phyloP scores from a whole-genome alignment of 2,888 invertebrate genomes.

The Caenorhabditis sulstoni region DNA sequence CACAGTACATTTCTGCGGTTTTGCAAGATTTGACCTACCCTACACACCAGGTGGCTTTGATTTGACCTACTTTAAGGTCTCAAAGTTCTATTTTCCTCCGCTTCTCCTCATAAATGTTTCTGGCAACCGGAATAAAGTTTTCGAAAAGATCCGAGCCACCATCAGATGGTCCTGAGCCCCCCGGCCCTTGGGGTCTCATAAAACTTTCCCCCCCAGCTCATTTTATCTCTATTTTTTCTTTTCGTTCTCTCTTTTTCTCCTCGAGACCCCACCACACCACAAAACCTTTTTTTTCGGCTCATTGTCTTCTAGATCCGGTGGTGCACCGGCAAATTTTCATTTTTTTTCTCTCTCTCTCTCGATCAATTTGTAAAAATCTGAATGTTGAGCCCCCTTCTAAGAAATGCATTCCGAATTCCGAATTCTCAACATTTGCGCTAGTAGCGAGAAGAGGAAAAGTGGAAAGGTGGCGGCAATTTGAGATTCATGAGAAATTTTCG shows the following conservation, averaged over 20 bases:
- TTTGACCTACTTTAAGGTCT: no score
- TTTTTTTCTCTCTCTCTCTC: neutral
- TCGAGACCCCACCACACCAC: no score
- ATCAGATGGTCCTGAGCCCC: neutral
- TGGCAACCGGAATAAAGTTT: no score
- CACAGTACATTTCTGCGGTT: no score
- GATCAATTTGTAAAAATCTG: neutral
- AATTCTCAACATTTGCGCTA: no score
- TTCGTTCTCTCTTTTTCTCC: neutral
- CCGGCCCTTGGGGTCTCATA: conserved; percentile 33
- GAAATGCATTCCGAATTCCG: conserved; percentile 26
- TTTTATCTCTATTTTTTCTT: conserved; percentile 11
- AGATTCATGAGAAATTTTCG: conserved; percentile 43
- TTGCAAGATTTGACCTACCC: no score
- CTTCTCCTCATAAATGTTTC: neutral
- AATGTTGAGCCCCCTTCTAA: neutral
- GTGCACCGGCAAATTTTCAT: no score
- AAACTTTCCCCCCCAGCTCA: neutral
- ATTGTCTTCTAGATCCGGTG: no score
- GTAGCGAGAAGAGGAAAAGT: no score
- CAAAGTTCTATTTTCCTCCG: neutral
- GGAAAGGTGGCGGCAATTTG: conserved; percentile 14
- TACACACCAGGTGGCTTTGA: no score
- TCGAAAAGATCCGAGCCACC: neutral
- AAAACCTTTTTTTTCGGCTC: no score